Conservation (phyloP, 2,113 vertebrate genomes). For the Pagrus major region DNA sequence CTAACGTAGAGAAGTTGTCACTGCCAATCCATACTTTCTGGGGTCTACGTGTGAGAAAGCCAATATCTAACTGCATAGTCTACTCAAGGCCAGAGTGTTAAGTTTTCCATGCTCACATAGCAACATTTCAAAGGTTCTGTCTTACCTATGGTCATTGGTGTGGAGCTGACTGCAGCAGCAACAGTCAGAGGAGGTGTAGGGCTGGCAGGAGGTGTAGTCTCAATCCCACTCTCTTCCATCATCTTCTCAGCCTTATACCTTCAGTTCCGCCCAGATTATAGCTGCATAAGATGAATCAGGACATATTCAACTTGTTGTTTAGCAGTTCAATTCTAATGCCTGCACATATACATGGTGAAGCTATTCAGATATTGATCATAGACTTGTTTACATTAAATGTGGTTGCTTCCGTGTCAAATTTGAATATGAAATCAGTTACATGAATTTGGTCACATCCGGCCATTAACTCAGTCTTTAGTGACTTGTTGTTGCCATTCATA, state of each 20-base stretch:
- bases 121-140: background rate
- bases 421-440: background rate
- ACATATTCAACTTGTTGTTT: background rate
- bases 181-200: slow-evolving; percentile 80
- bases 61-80: too few relatives aligned
- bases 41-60: too few relatives aligned
- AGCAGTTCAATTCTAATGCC: background rate
- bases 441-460: too few relatives aligned
- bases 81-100: too few relatives aligned
- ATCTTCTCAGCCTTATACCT: slow-evolving; percentile 83
- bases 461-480: background rate
- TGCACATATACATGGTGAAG: background rate
- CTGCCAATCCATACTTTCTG: too few relatives aligned
- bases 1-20: too few relatives aligned
- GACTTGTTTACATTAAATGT: background rate
- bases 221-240: slow-evolving; percentile 99
- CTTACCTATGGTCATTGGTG: slow-evolving; percentile 84
- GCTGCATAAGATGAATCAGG: background rate
- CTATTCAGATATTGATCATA: background rate
- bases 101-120: background rate
- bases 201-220: slow-evolving; percentile 92
- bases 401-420: background rate
- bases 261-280: slow-evolving; percentile 5
- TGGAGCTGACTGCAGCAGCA: slow-evolving; percentile 38
- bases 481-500: background rate